These are phyloP conservation scores for Nomada ferruginata DNA, from an alignment of 2,888 invertebrate genomes.

Conservation along the genomic window DNA sequence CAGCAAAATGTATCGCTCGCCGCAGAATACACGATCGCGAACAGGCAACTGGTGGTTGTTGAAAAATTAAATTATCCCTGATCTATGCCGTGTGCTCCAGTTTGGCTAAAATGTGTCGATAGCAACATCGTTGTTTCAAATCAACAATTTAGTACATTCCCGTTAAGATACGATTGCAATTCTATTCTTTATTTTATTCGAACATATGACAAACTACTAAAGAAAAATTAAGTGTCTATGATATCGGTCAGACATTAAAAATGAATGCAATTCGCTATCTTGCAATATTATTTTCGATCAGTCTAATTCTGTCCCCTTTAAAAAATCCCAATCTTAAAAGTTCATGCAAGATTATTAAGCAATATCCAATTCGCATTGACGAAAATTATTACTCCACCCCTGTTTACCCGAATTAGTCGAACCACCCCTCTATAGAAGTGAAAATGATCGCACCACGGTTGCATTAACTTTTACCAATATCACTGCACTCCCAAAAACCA, in stretches of 20 bases:
- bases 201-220: too few species aligned
- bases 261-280: too few species aligned
- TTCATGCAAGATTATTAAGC: not conserved
- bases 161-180: too few species aligned
- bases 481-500: not conserved
- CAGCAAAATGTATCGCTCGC: conserved; percentile 42
- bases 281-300: too few species aligned
- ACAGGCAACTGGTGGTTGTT: conserved; percentile 65
- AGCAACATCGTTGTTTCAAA: too few species aligned
- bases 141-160: too few species aligned
- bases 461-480: not conserved
- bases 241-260: too few species aligned
- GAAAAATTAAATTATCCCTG: conserved; percentile 46
- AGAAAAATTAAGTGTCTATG: too few species aligned
- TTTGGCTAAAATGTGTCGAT: too few species aligned
- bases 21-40: conserved; percentile 7
- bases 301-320: not conserved
- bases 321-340: too few species aligned
- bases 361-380: not conserved
- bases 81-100: conserved; percentile 20
- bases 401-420: not conserved
- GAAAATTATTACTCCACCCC: not conserved
- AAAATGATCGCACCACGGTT: too few species aligned
- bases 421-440: not conserved
- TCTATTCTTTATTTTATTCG: too few species aligned